Conservation (phyloP, 1,140 invertebrate species). For the Conus ventricosus region DNA sequence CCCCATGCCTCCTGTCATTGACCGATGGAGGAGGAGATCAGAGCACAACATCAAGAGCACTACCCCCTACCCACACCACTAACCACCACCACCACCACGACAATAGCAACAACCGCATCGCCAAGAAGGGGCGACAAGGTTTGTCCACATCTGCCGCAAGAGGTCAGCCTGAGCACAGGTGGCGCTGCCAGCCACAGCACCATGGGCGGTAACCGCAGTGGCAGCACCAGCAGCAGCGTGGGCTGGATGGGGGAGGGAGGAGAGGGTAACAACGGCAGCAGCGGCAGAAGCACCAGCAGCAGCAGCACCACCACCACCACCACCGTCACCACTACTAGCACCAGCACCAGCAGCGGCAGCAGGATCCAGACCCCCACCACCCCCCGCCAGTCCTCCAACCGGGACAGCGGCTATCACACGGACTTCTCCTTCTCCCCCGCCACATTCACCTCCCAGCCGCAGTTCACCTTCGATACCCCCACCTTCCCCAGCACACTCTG, state of each 20-base stretch:
- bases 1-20: neutral
- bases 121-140: neutral
- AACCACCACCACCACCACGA: neutral
- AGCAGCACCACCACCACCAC: neutral
- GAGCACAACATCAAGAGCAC: neutral
- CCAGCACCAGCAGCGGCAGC: neutral
- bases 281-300: neutral
- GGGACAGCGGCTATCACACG: slow-evolving; percentile 55
- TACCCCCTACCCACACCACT: neutral
- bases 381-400: slow-evolving; percentile 35
- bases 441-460: neutral
- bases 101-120: neutral
- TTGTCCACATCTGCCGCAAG: neutral
- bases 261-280: neutral
- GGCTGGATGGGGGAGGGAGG: slow-evolving; percentile 10
- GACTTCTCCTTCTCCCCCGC: slow-evolving; percentile 48
- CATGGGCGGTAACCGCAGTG: slow-evolving; percentile 23
- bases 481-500: slow-evolving; percentile 42
- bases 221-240: slow-evolving; percentile 1
- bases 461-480: slow-evolving; percentile 27
- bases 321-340: neutral
- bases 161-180: neutral
- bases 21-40: neutral
- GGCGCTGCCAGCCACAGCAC: neutral
- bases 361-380: slow-evolving; percentile 1